A percentile compares a stretch with the other conserved stretches of the same genome.
Conservation (phyloP, 2,797 vertebrate species). For the Amblyraja radiata region DNA sequence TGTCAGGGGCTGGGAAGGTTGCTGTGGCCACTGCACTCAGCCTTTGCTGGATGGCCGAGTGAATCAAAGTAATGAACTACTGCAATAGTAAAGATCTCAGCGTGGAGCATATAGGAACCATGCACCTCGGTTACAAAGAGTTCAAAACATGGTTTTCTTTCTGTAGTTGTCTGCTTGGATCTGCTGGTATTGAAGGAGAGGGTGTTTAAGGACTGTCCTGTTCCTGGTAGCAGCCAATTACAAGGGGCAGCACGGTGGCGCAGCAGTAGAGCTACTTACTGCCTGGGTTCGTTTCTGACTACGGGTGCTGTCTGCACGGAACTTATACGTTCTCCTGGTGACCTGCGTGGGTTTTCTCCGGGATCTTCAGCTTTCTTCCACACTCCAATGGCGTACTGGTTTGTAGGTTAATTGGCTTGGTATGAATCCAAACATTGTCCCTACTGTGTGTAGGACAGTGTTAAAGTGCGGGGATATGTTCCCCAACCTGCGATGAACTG, state of each 20-base stretch:
- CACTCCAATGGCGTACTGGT: no score
- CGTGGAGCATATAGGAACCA: neutral
- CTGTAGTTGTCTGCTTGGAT: neutral
- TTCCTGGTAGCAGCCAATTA: neutral
- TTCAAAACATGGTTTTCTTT: neutral
- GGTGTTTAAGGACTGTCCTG: neutral
- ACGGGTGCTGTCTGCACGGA: no score
- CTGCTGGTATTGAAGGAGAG: neutral
- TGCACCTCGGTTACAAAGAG: neutral
- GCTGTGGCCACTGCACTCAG: neutral
- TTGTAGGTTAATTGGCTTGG: no score
- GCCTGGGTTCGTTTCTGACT: no score
- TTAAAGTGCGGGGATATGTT: neutral
- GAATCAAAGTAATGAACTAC: neutral
- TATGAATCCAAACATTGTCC: no score
- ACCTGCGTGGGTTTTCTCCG: no score
- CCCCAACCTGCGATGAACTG: neutral
- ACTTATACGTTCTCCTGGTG: no score
- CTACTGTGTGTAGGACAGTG: no score
- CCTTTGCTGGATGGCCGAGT: neutral
- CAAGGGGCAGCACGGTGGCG: neutral
- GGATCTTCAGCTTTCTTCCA: no score
- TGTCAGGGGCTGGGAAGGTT: neutral
- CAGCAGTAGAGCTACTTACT: no score
- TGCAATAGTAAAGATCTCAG: neutral